These are phyloP conservation scores for Caloenas nicobarica DNA, from an alignment of 2,113 vertebrate species.

Conservation along the genomic window DNA sequence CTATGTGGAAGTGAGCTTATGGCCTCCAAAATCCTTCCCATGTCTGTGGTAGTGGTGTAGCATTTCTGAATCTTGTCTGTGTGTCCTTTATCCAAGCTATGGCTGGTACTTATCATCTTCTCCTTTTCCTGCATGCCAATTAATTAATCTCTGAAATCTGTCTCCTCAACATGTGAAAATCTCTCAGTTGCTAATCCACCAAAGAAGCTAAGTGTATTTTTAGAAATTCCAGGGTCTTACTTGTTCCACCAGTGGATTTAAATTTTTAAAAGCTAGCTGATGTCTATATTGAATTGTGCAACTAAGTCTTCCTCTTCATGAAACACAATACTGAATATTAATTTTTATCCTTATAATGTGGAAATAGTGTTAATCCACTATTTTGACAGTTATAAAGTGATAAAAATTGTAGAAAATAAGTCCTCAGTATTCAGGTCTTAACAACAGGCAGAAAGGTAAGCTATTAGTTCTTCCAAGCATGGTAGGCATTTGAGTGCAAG, in stretches of 20 bases:
- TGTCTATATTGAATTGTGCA: background rate
- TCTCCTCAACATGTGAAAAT: background rate
- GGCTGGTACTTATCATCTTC: background rate
- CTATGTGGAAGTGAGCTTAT: background rate
- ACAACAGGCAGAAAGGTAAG: background rate
- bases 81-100: background rate
- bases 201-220: background rate
- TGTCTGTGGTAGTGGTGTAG: background rate
- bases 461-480: background rate
- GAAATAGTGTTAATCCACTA: background rate
- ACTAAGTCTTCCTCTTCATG: background rate
- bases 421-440: background rate
- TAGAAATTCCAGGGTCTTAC: background rate
- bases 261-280: background rate
- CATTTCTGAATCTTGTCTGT: background rate
- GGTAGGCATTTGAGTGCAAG: background rate
- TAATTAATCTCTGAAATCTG: background rate
- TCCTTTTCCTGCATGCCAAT: background rate
- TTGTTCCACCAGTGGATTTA: background rate
- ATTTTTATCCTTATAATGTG: background rate
- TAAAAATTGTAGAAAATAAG: background rate
- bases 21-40: background rate
- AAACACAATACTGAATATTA: background rate
- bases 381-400: background rate
- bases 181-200: background rate